Conservation (phyloP, 2,113 vertebrate genomes). For the Heliornis fulica region DNA sequence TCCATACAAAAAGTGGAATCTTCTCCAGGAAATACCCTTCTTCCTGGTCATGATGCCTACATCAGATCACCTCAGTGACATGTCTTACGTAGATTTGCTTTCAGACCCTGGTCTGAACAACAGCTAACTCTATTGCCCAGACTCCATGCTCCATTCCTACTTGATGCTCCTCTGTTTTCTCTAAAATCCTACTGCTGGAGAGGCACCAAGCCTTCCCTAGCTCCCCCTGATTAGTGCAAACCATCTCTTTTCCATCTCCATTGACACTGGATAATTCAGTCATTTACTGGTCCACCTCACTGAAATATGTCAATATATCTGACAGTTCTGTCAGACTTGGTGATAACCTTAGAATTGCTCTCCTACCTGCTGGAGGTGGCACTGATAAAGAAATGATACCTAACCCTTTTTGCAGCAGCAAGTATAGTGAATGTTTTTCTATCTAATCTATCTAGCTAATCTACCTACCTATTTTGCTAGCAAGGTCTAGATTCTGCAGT, state of each 20-base stretch:
- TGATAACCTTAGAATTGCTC: background rate
- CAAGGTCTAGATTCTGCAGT: background rate
- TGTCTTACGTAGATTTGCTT: background rate
- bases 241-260: background rate
- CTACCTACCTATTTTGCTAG: background rate
- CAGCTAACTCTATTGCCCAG: background rate
- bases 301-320: background rate
- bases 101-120: background rate
- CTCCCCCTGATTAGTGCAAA: background rate
- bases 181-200: background rate
- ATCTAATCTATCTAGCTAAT: too few species aligned
- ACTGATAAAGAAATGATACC: background rate
- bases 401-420: background rate
- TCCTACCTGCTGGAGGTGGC: background rate
- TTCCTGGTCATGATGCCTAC: background rate
- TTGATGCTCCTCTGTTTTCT: background rate
- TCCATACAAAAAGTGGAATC: background rate
- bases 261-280: background rate
- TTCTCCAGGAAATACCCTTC: background rate
- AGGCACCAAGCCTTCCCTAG: background rate
- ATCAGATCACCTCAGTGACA: background rate
- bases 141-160: background rate
- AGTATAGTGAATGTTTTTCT: background rate
- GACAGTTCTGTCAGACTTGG: background rate
- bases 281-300: background rate